phyloP scores from a whole-genome alignment of 2,113 vertebrate genomes.

The Megaptera novaeangliae region DNA sequence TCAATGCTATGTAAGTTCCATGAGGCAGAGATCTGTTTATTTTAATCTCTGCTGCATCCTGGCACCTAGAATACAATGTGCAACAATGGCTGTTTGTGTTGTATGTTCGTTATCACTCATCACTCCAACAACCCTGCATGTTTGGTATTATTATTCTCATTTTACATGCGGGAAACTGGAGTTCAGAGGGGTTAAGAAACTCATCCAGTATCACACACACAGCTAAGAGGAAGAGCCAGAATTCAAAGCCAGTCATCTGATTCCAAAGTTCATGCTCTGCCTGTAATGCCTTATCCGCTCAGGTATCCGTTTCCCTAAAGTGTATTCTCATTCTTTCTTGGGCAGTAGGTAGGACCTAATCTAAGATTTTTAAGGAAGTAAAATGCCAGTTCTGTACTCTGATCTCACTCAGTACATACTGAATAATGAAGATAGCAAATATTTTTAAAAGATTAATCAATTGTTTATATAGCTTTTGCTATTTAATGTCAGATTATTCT shows the following conservation, averaged over 20 bases:
- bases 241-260: background rate
- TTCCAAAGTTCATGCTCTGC: background rate
- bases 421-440: background rate
- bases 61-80: too few relatives aligned
- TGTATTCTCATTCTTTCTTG: background rate
- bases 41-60: background rate
- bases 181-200: background rate
- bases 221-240: background rate
- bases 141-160: background rate
- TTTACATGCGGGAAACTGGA: background rate
- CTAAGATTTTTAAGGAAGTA: background rate
- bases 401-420: background rate
- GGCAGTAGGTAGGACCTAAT: background rate
- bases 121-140: background rate
- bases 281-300: background rate
- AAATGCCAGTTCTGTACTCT: background rate
- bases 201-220: background rate
- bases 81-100: background rate
- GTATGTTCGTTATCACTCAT: background rate
- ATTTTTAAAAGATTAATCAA: background rate
- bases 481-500: background rate
- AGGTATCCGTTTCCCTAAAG: background rate
- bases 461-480: background rate
- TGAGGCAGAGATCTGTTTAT: background rate
- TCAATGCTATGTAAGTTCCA: background rate